A percentile compares a stretch with the other conserved stretches of the same genome.
phyloP scores from a whole-genome alignment of 1,140 invertebrate species.

The Luehdorfia chinensis region DNA sequence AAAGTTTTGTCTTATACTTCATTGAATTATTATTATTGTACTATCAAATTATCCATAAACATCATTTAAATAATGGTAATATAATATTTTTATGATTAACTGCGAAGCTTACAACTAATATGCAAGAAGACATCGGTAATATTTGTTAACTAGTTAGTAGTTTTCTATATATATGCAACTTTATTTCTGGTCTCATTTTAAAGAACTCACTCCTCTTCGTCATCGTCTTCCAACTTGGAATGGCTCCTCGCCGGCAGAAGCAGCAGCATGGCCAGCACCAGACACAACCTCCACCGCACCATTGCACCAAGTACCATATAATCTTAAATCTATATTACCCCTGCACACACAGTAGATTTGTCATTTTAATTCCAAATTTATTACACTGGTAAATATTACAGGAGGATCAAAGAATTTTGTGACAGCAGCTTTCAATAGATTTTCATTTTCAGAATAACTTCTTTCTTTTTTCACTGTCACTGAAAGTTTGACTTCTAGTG shows the following conservation, averaged over 20 bases:
- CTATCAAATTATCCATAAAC: too few relatives aligned
- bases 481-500: too few relatives aligned
- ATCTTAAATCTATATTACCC: conserved; percentile 23
- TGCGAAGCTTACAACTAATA: too few relatives aligned
- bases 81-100: too few relatives aligned
- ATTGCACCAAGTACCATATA: conserved; percentile 35
- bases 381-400: conserved; percentile 24
- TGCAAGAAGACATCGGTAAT: too few relatives aligned
- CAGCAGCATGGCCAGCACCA: conserved; percentile 52
- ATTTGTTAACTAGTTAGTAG: too few relatives aligned
- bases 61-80: too few relatives aligned
- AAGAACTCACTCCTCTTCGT: conserved; percentile 54
- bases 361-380: conserved; percentile 58
- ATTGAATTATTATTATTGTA: too few relatives aligned
- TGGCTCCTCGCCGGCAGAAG: conserved; percentile 39
- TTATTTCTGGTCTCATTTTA: too few relatives aligned
- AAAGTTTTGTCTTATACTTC: too few relatives aligned
- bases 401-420: conserved; percentile 37
- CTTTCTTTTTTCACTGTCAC: conserved; percentile 18
- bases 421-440: conserved; percentile 40
- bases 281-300: conserved; percentile 51
- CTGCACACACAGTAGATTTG: conserved; percentile 51
- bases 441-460: conserved; percentile 45
- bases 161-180: too few relatives aligned
- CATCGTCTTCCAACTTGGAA: conserved; percentile 44